A percentile compares a stretch with the other conserved stretches of the same genome.
phyloP scores from a whole-genome alignment of 2,888 invertebrate species.

The Agonopterix subpropinquella region DNA sequence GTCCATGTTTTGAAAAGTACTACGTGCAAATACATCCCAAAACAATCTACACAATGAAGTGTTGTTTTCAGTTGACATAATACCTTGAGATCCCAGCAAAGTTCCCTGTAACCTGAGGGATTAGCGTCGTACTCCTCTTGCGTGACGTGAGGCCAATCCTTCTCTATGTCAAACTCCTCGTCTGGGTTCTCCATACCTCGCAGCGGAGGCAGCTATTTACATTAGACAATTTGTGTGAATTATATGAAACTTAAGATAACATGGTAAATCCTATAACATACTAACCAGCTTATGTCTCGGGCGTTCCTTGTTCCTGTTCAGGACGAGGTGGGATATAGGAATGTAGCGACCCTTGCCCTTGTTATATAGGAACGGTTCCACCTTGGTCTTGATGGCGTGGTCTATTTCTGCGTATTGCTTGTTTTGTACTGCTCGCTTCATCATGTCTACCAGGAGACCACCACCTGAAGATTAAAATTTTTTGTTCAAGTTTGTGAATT shows the following conservation, averaged over 20 bases:
- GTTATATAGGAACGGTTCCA: constrained; percentile 96
- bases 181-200: constrained; percentile 89
- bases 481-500: too few relatives aligned
- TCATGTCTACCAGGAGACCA: constrained; percentile 94
- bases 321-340: constrained; percentile 91
- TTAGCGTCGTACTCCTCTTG: constrained; percentile 78
- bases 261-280: not conserved
- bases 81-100: constrained; percentile 92
- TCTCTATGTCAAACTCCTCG: constrained; percentile 88
- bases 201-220: constrained; percentile 80
- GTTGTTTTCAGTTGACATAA: too few relatives aligned
- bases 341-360: constrained; percentile 94
- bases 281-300: constrained; percentile 85
- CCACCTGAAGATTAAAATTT: constrained; percentile 76
- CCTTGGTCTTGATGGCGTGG: constrained; percentile 92
- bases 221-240: too few relatives aligned
- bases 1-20: too few relatives aligned
- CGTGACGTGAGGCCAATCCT: constrained; percentile 81
- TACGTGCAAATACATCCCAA: too few relatives aligned
- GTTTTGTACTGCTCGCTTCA: constrained; percentile 92
- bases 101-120: constrained; percentile 84
- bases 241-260: too few relatives aligned
- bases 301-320: constrained; percentile 90
- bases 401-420: constrained; percentile 95
- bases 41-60: too few relatives aligned